Base-by-base conservation (phyloP, 2,797 vertebrate species). In the Dendrocincla tyrannina region DNA sequence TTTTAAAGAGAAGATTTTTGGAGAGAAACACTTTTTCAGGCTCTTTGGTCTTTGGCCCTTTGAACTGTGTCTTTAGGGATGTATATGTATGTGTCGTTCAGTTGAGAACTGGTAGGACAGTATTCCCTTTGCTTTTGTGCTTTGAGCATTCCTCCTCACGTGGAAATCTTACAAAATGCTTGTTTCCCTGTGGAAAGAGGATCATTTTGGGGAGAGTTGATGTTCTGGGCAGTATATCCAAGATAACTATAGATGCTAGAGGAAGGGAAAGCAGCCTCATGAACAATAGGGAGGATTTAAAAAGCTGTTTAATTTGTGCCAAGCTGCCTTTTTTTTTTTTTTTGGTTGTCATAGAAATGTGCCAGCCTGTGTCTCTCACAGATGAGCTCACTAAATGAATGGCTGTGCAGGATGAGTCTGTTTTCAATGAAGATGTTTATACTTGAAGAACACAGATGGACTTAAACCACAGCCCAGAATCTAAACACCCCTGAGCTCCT, bases 371-470 rank as follows among this genome's bases (percentile, higher is more conserved):
- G 96, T 96, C 83, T 96, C 85, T 96, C 88, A 27, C 92, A 93
- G 94, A 96, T 95, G 93, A 95, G 93, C 93, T 96, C 93, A 93
- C 67, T 88, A 95, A 85, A 74, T 96, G 85, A 95, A 82, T 93
- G 91, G 88, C 92, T 95, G 86, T 96, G 86, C 86, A 89, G 86
- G 88, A 91, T 82, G 91, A 91, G 94, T 96, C 95, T 97, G 91
- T 84, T 96, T 97, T 97, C 97, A 95, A 85, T 95, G 91, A 89
- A 95, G 93, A 96, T 91, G 95, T 96, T 97, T 96, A 91, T 95
- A 79, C 96, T 96, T 77, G 75, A 93, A 33, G 82, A 94, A 60
- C 90, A 77, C 96, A 92, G 94, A 97, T 95, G 95, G 94, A 92
- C 85, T 97, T 94, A 88, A 93, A 93, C 91, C 88, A 90, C 95